Evolutionary conservation across 2,888 invertebrate genomes (phyloP).

Genomic region (Drosophila mercatorum): DNA sequence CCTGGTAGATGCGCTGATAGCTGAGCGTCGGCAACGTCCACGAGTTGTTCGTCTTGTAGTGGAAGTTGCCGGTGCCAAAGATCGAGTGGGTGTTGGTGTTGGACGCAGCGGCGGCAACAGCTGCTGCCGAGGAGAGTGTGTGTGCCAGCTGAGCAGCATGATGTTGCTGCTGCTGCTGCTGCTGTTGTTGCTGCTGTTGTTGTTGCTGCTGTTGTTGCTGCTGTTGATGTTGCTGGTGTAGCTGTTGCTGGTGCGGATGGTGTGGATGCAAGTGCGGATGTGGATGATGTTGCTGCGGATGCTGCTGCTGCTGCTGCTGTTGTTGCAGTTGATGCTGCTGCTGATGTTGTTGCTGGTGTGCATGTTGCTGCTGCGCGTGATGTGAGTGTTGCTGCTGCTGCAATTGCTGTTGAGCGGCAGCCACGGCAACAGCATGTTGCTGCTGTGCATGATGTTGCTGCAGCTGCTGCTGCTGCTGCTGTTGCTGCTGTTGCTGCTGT

Average conservation of each 20-base stretch:
- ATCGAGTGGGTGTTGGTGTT: conserved; percentile 83
- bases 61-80: conserved; percentile 83
- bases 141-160: conserved; percentile 78
- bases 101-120: conserved; percentile 63
- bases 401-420: conserved; percentile 67
- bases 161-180: conserved; percentile 64
- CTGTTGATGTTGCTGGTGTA: conserved; percentile 54
- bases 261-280: conserved; percentile 55
- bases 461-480: conserved; percentile 49
- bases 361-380: conserved; percentile 68
- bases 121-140: conserved; percentile 72
- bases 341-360: conserved; percentile 54
- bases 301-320: conserved; percentile 57
- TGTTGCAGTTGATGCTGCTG: conserved; percentile 63
- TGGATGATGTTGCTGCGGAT: conserved; percentile 60
- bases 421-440: conserved; percentile 65
- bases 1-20: conserved; percentile 83
- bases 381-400: conserved; percentile 65
- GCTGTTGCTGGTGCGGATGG: conserved; percentile 60
- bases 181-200: conserved; percentile 54
- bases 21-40: conserved; percentile 83
- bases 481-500: conserved; percentile 31
- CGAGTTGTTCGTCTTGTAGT: conserved; percentile 84
- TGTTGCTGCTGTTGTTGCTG: conserved; percentile 59
- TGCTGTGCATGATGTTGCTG: conserved; percentile 76